A percentile compares a stretch with the other conserved stretches of the same genome.
Conservation (phyloP, 1,140 invertebrate species). For the Zaprionus inermis region DNA sequence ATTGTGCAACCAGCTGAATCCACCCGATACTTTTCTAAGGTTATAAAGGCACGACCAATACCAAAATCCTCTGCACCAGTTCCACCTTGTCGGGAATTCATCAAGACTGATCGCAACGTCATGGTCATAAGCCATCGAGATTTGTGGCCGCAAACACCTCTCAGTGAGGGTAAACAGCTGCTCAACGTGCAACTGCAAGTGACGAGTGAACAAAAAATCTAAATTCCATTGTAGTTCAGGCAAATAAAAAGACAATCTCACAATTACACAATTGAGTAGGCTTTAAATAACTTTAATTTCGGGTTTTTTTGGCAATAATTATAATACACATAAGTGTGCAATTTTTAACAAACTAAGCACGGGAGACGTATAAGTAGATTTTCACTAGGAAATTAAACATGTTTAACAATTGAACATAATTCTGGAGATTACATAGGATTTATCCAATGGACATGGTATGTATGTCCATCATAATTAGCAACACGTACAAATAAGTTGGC, state of each 20-base stretch:
- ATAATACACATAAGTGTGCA: constrained; percentile 25
- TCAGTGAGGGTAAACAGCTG: constrained; percentile 34
- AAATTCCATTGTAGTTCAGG: not conserved
- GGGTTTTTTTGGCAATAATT: constrained; percentile 41
- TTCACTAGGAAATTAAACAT: constrained; percentile 39
- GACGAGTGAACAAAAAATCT: constrained; percentile 38
- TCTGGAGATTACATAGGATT: constrained; percentile 38
- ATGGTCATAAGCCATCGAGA: constrained; percentile 56
- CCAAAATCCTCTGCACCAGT: not conserved
- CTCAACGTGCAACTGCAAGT: constrained; percentile 54
- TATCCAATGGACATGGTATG: not conserved
- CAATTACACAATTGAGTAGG: not conserved
- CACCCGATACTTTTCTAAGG: constrained; percentile 45
- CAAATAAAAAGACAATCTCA: not conserved
- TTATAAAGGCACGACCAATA: constrained; percentile 40
- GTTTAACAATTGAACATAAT: constrained; percentile 30
- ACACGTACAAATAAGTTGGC: constrained; percentile 16
- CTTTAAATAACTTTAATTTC: constrained; percentile 39
- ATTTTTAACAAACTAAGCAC: constrained; percentile 25
- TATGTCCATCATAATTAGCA: constrained; percentile 7
- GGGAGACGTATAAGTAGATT: constrained; percentile 30
- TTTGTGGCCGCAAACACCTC: constrained; percentile 20
- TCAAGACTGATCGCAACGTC: constrained; percentile 54
- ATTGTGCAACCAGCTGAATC: constrained; percentile 41
- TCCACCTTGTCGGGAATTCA: constrained; percentile 48